phyloP scores from a whole-genome alignment of 53 echinoderm and acorn worm species.

The Antedon mediterranea region DNA sequence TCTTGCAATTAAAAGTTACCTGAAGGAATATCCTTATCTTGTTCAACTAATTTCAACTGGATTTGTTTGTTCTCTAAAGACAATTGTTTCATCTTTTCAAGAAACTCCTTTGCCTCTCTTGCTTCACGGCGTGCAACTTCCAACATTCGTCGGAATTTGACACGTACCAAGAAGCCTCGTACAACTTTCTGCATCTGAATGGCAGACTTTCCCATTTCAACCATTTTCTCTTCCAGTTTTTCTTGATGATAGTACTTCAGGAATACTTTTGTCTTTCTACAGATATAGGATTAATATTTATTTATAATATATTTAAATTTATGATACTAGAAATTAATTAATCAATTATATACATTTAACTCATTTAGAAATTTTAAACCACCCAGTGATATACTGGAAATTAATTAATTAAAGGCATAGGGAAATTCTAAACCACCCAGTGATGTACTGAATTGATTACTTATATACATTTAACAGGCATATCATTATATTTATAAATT shows the following conservation, averaged over 20 bases:
- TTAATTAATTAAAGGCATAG: too few species aligned
- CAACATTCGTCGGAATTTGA: conserved; percentile 19
- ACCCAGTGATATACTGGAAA: too few species aligned
- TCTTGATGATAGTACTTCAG: conserved; percentile 98
- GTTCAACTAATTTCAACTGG: conserved; percentile 37
- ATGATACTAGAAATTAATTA: too few species aligned
- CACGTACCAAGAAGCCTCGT: conserved; percentile 67
- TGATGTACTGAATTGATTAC: too few species aligned
- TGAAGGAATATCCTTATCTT: conserved; percentile 70
- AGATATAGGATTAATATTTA: neutral
- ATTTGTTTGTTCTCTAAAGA: conserved; percentile 42
- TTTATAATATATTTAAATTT: too few species aligned
- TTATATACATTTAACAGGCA: too few species aligned
- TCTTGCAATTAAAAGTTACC: too few species aligned
- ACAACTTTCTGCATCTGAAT: conserved; percentile 73
- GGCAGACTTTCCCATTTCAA: conserved; percentile 42
- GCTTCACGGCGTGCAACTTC: conserved; percentile 41
- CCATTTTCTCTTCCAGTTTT: conserved; percentile 62
- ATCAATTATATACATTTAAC: too few species aligned
- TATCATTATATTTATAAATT: too few species aligned
- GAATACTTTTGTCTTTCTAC: conserved; percentile 91
- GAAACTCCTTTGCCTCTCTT: conserved; percentile 44
- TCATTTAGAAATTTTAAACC: too few species aligned
- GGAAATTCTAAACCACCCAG: too few species aligned
- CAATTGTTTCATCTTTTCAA: conserved; percentile 35